These are phyloP conservation scores for Megalurothrips usitatus DNA, from an alignment of 2,888 invertebrate genomes.

Conservation along the genomic window DNA sequence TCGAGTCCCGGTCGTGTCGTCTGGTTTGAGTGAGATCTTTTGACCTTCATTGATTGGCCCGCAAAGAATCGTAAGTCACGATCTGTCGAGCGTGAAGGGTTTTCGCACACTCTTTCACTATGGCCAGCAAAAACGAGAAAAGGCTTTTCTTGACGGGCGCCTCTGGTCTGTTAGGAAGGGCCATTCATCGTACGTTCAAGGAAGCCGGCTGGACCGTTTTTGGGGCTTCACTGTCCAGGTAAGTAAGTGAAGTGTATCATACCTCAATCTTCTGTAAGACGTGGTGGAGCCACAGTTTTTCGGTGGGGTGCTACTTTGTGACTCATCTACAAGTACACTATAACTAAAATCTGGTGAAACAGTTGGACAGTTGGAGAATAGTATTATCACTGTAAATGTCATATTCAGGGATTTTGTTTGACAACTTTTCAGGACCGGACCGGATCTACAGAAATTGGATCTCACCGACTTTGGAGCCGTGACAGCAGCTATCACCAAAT, in stretches of 20 bases:
- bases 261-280: neutral
- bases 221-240: conserved; percentile 41
- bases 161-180: conserved; percentile 50
- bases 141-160: conserved; percentile 48
- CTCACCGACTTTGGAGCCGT: conserved; percentile 44
- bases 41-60: neutral
- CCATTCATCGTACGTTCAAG: conserved; percentile 43
- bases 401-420: conserved; percentile 12
- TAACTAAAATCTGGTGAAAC: neutral
- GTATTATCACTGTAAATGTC: neutral
- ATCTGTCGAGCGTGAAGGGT: neutral
- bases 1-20: neutral
- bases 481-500: conserved; percentile 42
- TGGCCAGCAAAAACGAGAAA: conserved; percentile 29
- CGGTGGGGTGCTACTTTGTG: neutral
- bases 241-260: conserved; percentile 22
- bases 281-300: neutral
- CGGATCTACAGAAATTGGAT: conserved; percentile 45
- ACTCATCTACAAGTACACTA: neutral
- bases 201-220: conserved; percentile 43
- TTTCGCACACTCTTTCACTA: neutral
- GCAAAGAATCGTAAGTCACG: neutral
- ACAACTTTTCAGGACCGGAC: conserved; percentile 40
- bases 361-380: neutral
- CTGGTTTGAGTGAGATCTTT: neutral